Evolutionary conservation across 2,888 invertebrate genomes (phyloP).

Genomic region (Nymphalis c-album): DNA sequence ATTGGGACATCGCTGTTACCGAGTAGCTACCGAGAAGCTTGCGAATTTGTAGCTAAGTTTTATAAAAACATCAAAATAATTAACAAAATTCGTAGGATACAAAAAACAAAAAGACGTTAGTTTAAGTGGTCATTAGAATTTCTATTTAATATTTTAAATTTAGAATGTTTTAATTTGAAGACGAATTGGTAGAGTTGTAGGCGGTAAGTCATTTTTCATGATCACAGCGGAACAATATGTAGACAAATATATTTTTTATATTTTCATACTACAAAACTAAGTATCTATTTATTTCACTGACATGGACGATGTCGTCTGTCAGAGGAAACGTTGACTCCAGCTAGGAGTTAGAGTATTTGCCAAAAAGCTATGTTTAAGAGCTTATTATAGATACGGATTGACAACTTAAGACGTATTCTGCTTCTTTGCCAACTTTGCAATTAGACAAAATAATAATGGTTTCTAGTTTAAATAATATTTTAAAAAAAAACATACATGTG

Average conservation of each 20-base stretch:
- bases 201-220: conserved; percentile 56
- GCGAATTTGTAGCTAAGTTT: not conserved
- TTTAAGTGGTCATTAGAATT: conserved; percentile 21
- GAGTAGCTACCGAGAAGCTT: conserved; percentile 29
- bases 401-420: conserved; percentile 65
- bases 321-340: conserved; percentile 75
- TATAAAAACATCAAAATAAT: not conserved
- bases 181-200: conserved; percentile 37
- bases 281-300: conserved; percentile 51
- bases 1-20: conserved; percentile 46
- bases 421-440: conserved; percentile 79
- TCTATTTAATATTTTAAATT: conserved; percentile 6
- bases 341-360: conserved; percentile 63
- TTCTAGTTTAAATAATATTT: conserved; percentile 46
- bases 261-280: conserved; percentile 56
- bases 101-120: not conserved
- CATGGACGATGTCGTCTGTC: conserved; percentile 71
- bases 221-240: conserved; percentile 63
- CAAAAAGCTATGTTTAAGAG: conserved; percentile 62
- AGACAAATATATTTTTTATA: conserved; percentile 52
- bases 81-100: not conserved
- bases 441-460: conserved; percentile 66
- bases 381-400: conserved; percentile 71
- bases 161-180: conserved; percentile 26
- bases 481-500: conserved; percentile 50